Base-by-base conservation (phyloP, 2,888 invertebrate genomes). In the Aethes cnicana region DNA sequence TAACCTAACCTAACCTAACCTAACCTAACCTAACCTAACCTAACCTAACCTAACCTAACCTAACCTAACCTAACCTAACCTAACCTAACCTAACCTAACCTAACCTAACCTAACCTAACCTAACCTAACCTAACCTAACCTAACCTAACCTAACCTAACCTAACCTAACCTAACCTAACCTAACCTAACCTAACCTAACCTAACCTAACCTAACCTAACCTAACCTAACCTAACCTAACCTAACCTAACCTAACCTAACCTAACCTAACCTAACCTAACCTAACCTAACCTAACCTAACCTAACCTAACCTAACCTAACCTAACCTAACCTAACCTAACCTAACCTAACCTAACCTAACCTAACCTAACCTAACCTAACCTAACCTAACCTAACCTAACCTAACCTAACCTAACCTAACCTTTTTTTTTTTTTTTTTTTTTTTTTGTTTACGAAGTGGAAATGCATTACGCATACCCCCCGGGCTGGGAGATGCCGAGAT, bases 281-380 rank as follows among this genome's bases (percentile, higher is more conserved):
- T 30, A 44, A 44, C 44, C 44, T 30, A 44, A 44, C 44, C 44
- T 30, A 44, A 44, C 44, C 44, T 30, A 44, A 44, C 44, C 44
- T 30, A 44, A 44, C 44, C 44, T 30, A 44, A 44, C 44, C 44
- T 30, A 44, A 44, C 44, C 44, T 30, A 44, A 44, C 44, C 44
- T 30, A 44, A 44, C 44, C 44, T 30, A 44, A 44, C 44, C 44
- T 30, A 44, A 44, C 44, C 52, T 52, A 52, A 52, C 52, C 43
- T 50, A 52, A 52, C 52, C 52, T 52, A 52, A 52, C 52, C 52
- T 46, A 46, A 52, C 44, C 50, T 50, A 52, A 46, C 52, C 52
- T 52, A 52, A 52, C 52, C 46, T 52, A 52, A 52, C 52, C 52
- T 41, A 53, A 53, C 53, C 53, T 53, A 53, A 53, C 53, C 53